A percentile compares a stretch with the other conserved stretches of the same genome.
Conservation (phyloP, 2,888 invertebrate species). For the Polyommatus iphigenia region DNA sequence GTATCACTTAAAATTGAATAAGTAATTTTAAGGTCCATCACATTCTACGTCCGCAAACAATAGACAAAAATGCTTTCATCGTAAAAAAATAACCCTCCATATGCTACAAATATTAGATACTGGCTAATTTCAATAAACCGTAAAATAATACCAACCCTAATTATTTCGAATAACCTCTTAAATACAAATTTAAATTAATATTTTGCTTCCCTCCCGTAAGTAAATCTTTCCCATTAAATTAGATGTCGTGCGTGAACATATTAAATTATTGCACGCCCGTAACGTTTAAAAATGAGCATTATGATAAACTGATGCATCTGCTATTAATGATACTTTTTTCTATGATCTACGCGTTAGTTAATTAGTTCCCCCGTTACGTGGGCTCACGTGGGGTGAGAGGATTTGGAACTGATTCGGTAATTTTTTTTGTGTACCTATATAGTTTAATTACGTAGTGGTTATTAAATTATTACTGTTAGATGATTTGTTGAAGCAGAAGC, state of each 20-base stretch:
- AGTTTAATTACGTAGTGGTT: slow-evolving; percentile 28
- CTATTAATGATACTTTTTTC: slow-evolving; percentile 64
- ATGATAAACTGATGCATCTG: slow-evolving; percentile 62
- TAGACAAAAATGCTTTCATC: not conserved
- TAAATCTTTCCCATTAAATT: slow-evolving; percentile 67
- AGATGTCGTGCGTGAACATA: slow-evolving; percentile 75
- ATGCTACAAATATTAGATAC: not conserved
- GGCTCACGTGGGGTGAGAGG: slow-evolving; percentile 59
- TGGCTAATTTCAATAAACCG: slow-evolving; percentile 4
- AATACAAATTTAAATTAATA: slow-evolving; percentile 61
- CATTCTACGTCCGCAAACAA: not conserved
- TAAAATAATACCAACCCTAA: slow-evolving; percentile 9
- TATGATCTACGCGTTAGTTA: slow-evolving; percentile 62
- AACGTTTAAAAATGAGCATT: slow-evolving; percentile 64
- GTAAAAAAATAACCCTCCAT: not conserved
- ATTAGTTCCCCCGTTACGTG: slow-evolving; percentile 62
- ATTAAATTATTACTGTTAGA: not conserved
- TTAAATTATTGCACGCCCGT: slow-evolving; percentile 77
- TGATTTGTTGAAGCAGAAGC: too few species aligned
- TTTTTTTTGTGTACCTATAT: slow-evolving; percentile 40
- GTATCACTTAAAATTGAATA: not conserved
- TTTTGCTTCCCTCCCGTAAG: slow-evolving; percentile 60
- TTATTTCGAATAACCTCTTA: slow-evolving; percentile 48
- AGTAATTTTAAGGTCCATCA: not conserved
- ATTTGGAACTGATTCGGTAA: slow-evolving; percentile 57